Evolutionary conservation across 1,140 invertebrate species (phyloP).

Genomic region (Apis dorsata): DNA sequence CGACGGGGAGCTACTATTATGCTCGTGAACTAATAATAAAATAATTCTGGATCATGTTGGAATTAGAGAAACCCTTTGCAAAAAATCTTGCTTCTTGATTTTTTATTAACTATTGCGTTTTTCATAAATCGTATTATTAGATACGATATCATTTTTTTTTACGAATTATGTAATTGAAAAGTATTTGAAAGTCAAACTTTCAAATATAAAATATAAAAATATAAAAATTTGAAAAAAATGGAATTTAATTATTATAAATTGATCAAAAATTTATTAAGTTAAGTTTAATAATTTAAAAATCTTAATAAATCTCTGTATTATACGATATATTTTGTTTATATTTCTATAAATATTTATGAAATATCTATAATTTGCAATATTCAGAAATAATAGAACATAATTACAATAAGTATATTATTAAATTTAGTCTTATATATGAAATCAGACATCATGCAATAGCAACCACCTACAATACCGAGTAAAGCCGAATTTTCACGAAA

Average conservation of each 20-base stretch:
- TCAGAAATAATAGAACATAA: not conserved
- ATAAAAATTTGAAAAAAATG: not conserved
- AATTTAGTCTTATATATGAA: not conserved
- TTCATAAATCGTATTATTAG: not conserved
- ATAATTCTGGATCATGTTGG: slow-evolving; percentile 8
- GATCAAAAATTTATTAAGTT: not conserved
- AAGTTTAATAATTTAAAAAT: not conserved
- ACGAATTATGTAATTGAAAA: not conserved
- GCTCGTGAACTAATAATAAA: not conserved
- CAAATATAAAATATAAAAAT: not conserved
- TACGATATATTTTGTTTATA: not conserved
- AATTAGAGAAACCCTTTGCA: not conserved
- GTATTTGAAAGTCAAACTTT: no score
- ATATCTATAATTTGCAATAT: not conserved
- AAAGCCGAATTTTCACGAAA: slow-evolving; percentile 18
- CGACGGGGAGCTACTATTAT: slow-evolving; percentile 1
- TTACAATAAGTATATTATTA: not conserved
- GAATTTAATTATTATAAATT: not conserved
- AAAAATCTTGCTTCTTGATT: not conserved
- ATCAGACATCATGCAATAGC: not conserved
- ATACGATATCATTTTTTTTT: no score
- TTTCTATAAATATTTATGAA: not conserved
- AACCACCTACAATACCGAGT: not conserved
- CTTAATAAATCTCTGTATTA: not conserved
- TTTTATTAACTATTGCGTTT: slow-evolving; percentile 1